Base-by-base conservation (phyloP, 2,113 vertebrate genomes). In the Ia io region DNA sequence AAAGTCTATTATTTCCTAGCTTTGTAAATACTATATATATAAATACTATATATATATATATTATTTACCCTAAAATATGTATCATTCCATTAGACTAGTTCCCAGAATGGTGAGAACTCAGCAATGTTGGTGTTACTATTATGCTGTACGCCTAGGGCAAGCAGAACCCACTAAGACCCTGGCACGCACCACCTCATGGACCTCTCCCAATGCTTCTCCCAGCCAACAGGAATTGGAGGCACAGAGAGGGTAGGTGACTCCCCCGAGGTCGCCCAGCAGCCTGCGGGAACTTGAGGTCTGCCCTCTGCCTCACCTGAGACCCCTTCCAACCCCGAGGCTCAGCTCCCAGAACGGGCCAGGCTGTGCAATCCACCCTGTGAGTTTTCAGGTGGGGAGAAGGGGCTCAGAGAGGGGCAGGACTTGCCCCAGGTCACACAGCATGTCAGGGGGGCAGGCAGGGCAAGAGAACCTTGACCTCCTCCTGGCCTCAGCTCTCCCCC, bases 161-260 rank as follows among this genome's bases (percentile, higher is more conserved):
- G 22, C 25, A n/a, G 28, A 18, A 1, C 35, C 28, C 6, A 5
- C 12, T 2, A 4, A 14, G 28, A 18, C 22, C 9, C 4, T 1
- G 30, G 67, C 10, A 2, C 8, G 0, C 0, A 4, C 0, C n/a
- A 5, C 90, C 30, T 12, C 11, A 0, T 10, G 9, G 7, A 2
- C n/a, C 22, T 30, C 37, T 47, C 92, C 42, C 42, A 2, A 3
- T 1, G 23, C 18, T 47, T 28, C 25, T 4, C 30, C 11, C 3
- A 84, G 42, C 6, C 0, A 0, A 20, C 9, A 40, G 65, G 37
- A 63, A 12, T 6, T 1, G 1, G 12, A 35, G 40, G 70, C 70
- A 12, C 35, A 88, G 74, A 91, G 89, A 84, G 44, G 23, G 69
- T 8, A 4, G 23, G 47, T 2, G 9, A 42, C 32, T 40, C 25